Conservation (phyloP, 2,888 invertebrate genomes). For the Drosophila cyrtoloma region DNA sequence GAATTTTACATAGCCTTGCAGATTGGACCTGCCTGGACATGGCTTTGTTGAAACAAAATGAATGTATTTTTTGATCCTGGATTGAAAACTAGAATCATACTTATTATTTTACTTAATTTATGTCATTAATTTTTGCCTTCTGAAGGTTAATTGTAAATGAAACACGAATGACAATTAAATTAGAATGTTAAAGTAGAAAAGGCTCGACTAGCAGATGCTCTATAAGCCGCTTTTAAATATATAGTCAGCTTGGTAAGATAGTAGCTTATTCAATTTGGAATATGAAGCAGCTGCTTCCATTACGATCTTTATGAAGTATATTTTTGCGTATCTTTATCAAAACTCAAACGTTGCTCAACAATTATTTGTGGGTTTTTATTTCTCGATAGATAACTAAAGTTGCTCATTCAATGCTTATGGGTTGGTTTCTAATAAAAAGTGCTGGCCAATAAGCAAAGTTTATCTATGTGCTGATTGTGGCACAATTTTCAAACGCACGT, state of each 20-base stretch:
- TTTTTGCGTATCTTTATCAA: too few relatives aligned
- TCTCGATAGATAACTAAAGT: background rate
- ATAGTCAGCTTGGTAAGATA: background rate
- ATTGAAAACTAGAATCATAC: background rate
- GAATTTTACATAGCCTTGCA: background rate
- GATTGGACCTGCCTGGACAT: background rate
- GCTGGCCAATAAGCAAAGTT: background rate
- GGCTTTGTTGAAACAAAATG: too few relatives aligned
- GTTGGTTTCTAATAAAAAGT: background rate
- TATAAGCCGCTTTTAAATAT: background rate
- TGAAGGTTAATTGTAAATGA: background rate
- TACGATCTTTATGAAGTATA: background rate
- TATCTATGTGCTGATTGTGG: conserved; percentile 7
- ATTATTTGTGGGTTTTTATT: background rate
- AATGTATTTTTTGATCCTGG: background rate
- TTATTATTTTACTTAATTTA: background rate
- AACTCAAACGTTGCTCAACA: background rate
- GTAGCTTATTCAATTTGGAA: background rate
- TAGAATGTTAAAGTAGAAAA: background rate
- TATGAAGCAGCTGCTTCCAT: background rate
- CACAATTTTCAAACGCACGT: conserved; percentile 18
- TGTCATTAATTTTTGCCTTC: background rate
- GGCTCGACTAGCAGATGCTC: background rate
- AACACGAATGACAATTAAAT: background rate
- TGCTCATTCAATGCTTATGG: conserved; percentile 1